Evolutionary conservation across 1,140 invertebrate species (phyloP).

Genomic region (Bombus cullumanus): DNA sequence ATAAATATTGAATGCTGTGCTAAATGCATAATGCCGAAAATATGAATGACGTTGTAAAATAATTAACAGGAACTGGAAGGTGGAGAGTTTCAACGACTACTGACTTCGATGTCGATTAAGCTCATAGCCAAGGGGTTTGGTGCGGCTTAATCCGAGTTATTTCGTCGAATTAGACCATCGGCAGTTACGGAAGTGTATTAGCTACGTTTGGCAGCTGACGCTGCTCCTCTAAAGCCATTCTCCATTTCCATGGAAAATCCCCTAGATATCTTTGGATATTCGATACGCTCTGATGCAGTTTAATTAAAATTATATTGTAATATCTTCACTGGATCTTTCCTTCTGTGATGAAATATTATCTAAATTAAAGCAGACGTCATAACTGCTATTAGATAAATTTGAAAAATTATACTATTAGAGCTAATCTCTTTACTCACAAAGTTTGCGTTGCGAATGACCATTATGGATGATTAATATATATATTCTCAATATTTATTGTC

Average conservation of each 20-base stretch:
- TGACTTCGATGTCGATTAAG: neutral
- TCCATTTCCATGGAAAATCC: neutral
- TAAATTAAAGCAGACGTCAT: neutral
- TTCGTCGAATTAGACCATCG: neutral
- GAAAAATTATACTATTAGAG: too few species aligned
- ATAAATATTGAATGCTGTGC: too few species aligned
- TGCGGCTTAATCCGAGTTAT: neutral
- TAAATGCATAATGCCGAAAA: too few species aligned
- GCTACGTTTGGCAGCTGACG: neutral
- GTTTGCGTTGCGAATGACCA: too few species aligned
- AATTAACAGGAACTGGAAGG: neutral
- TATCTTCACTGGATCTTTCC: neutral
- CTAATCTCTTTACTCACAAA: too few species aligned
- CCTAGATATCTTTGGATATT: neutral
- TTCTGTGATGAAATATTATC: neutral
- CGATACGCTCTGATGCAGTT: neutral
- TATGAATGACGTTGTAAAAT: neutral
- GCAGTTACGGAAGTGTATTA: neutral
- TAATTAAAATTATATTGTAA: neutral
- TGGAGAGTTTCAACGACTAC: neutral
- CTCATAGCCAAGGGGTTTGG: neutral
- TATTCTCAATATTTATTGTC: too few species aligned
- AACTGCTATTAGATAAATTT: too few species aligned
- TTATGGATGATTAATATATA: too few species aligned
- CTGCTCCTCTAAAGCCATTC: too few species aligned